Conservation (phyloP, 2,113 vertebrate species). For the Psittacara wagleri region DNA sequence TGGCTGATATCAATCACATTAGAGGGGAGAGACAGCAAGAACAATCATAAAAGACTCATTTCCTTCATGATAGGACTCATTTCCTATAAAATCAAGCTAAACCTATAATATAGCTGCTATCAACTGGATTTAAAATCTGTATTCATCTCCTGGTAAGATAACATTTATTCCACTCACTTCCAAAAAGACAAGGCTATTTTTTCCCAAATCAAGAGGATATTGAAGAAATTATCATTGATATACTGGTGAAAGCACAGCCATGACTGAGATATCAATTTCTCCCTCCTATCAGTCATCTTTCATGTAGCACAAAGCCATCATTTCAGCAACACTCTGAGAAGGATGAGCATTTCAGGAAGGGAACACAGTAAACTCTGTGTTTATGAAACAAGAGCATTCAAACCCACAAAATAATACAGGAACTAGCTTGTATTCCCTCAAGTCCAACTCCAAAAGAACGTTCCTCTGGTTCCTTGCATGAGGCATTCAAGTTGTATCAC, state of each 20-base stretch:
- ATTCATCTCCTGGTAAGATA: conserved; percentile 12
- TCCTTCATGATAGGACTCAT: conserved; percentile 42
- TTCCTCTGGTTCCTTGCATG: neutral
- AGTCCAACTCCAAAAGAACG: fast-evolving
- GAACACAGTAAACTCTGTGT: neutral
- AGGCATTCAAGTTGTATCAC: neutral
- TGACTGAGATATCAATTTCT: neutral
- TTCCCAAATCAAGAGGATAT: conserved; percentile 52
- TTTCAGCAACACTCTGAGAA: neutral
- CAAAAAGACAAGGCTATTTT: conserved; percentile 5
- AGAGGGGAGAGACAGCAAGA: neutral
- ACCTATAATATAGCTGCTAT: conserved; percentile 1
- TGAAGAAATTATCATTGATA: conserved; percentile 36
- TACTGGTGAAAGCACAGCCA: neutral
- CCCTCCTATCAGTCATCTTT: conserved; percentile 2
- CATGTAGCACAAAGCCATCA: neutral
- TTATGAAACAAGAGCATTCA: neutral
- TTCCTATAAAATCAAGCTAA: conserved; percentile 48
- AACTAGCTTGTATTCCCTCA: neutral
- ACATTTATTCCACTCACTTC: neutral
- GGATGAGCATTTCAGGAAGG: neutral
- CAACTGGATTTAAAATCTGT: conserved; percentile 8
- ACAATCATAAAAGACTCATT: conserved; percentile 22
- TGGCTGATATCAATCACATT: neutral
- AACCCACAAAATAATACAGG: neutral